Conservation (phyloP, 2,113 vertebrate genomes). For the Nothobranchius furzeri region DNA sequence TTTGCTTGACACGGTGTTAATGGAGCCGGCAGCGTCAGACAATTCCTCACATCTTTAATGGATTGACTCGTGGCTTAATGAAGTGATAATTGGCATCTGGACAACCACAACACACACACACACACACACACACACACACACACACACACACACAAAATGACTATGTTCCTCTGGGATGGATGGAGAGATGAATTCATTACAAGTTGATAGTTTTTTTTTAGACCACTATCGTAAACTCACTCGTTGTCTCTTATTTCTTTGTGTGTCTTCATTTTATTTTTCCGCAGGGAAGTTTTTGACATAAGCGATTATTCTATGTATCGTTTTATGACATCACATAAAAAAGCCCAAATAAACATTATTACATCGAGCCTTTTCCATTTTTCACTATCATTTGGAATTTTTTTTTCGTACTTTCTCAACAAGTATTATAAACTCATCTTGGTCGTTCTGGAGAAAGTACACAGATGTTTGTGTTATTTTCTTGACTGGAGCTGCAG, state of each 20-base stretch:
- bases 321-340: too few relatives aligned
- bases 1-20: constrained; percentile 57
- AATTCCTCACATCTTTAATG: constrained; percentile 51
- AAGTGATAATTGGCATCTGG: constrained; percentile 64
- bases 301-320: too few relatives aligned
- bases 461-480: constrained; percentile 28
- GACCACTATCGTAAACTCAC: constrained; percentile 17
- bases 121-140: constrained; percentile 19
- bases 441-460: constrained; percentile 18
- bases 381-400: background rate
- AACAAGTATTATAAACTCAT: constrained; percentile 28
- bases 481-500: constrained; percentile 5
- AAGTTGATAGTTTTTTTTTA: constrained; percentile 59
- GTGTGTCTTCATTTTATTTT: too few relatives aligned
- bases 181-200: constrained; percentile 63
- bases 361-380: background rate
- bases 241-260: too few relatives aligned
- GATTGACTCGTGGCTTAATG: constrained; percentile 61
- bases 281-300: too few relatives aligned
- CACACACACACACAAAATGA: constrained; percentile 50
- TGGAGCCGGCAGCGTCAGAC: constrained; percentile 54
- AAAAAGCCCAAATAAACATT: too few relatives aligned
- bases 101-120: constrained; percentile 54
- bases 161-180: constrained; percentile 57
- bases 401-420: constrained; percentile 36